Evolutionary conservation across 2,113 vertebrate species (phyloP), one percentile per base, ranked within the genome.

Genomic region (Cettia cetti): DNA sequence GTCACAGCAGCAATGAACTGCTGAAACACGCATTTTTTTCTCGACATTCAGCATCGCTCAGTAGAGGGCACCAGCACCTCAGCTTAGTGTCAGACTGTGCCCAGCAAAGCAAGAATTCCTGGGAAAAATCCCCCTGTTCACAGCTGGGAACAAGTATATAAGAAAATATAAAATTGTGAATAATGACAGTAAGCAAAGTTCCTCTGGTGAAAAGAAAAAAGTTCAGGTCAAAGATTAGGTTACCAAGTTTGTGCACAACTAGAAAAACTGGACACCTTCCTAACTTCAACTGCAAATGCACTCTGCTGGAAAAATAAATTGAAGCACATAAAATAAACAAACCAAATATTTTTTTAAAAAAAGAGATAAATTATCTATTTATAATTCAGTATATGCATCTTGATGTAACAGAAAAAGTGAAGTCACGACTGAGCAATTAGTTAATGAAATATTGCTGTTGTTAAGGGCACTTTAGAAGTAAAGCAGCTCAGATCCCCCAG

Each of bases 41-140:
- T 53, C 57, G 53, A 21, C 31, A 5, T 28, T 13, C 52, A 22
- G 33, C 3, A 1, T 26, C 10, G 7, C 30, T 87, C 97, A 92
- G 91, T 91, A 97, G 96, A 97, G 97, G 96, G 97, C 96, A 95
- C 68, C 87, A 95, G 57, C 50, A 59, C 39, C 59, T 84, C 92
- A 94, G 21, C 5, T 91, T 76, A 65, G 66, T 14, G 20, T 15
- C 49, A 53, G 31, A 7, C 39, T 27, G 18, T 23, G 27, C 5
- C 26, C 59, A 40, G 37, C 3, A 18, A 21, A 81, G 17, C 4
- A 10, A 11, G 11, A n/a, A 42, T 35, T 89, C 2, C 7, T 8
- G 37, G 31, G 18, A 26, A 57, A 64, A 27, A 13, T 2, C 11
- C 7, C 11, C 10, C 12, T 9, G 23, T 22, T 89, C 66, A 45